Conservation (phyloP, 2,113 vertebrate species). For the Acanthochromis polyacanthus region DNA sequence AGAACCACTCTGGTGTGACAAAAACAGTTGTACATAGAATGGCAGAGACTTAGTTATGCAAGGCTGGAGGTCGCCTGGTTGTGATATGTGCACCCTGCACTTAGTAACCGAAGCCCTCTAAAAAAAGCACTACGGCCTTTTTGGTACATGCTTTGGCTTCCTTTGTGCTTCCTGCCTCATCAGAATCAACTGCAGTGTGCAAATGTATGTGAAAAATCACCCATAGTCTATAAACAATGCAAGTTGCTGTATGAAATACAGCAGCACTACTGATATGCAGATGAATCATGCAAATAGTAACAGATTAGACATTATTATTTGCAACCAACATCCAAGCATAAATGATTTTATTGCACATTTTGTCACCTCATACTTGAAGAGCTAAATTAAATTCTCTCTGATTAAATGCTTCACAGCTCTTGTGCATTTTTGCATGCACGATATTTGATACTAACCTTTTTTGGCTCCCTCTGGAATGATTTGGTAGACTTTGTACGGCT, state of each 20-base stretch:
- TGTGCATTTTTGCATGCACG: neutral
- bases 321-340: neutral
- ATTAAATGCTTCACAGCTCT: neutral
- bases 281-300: neutral
- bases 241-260: slow-evolving; percentile 20
- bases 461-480: slow-evolving; percentile 97
- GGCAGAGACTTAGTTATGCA: slow-evolving; percentile 62
- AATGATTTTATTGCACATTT: neutral
- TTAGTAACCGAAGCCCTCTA: slow-evolving; percentile 83
- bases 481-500: slow-evolving; percentile 98
- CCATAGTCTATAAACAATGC: slow-evolving; percentile 46
- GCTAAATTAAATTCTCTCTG: neutral
- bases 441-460: slow-evolving; percentile 85
- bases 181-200: slow-evolving; percentile 60
- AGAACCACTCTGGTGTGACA: slow-evolving; percentile 45
- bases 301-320: neutral
- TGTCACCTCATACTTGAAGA: neutral
- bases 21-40: slow-evolving; percentile 33
- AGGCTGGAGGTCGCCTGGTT: slow-evolving; percentile 56
- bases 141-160: slow-evolving; percentile 83
- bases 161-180: slow-evolving; percentile 86
- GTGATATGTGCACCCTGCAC: slow-evolving; percentile 66
- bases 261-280: neutral
- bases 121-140: slow-evolving; percentile 83
- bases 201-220: slow-evolving; percentile 47